Evolutionary conservation across 2,888 invertebrate species (phyloP), one percentile per base, ranked within the genome.

Genomic region (Nemurella pictetii): DNA sequence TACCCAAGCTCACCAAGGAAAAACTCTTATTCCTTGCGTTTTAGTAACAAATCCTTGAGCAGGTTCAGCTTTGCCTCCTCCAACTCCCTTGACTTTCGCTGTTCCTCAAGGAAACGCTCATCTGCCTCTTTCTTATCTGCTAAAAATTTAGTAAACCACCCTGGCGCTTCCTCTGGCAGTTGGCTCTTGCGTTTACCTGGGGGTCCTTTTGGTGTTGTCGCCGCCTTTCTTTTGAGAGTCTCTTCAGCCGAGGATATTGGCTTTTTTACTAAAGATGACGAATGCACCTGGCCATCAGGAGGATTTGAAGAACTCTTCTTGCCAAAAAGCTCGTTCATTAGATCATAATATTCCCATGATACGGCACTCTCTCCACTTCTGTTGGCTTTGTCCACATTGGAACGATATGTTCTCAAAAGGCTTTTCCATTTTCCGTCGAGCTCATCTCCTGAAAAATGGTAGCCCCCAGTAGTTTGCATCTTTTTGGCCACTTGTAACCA

Each of bases 281-380:
- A 25, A 4, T 73, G 73, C 25, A 73, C 15, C 26, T 77, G 77
- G 29, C 29, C 29, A 15, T 26, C 28, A 25, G 26, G 77, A 12
- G 77, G 77, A 25, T 77, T 26, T 28, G 77, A 25, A 25, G 77
- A 77, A 26, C 28, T 28, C 29, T 77, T 77, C 29, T 25, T 27
- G 25, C 77, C 77, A 77, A 77, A 77, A 15, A 77, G 29, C 15
- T 77, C 77, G 15, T 77, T 28, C 29, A 77, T 26, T 77, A 77
- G 27, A 27, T 15, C 15, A 28, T 25, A 77, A 77, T 25, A 77
- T 26, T 77, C 77, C 77, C 77, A 77, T 26, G 20, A 25, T 20
- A 77, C 77, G 28, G 77, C 12, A 12, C 28, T 26, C 25, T 25
- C 77, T 15, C 77, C 77, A 77, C 77, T 77, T 77, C 25, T 77